Evolutionary conservation across 2,888 invertebrate genomes (phyloP).

Genomic region (Platycnemis pennipes): DNA sequence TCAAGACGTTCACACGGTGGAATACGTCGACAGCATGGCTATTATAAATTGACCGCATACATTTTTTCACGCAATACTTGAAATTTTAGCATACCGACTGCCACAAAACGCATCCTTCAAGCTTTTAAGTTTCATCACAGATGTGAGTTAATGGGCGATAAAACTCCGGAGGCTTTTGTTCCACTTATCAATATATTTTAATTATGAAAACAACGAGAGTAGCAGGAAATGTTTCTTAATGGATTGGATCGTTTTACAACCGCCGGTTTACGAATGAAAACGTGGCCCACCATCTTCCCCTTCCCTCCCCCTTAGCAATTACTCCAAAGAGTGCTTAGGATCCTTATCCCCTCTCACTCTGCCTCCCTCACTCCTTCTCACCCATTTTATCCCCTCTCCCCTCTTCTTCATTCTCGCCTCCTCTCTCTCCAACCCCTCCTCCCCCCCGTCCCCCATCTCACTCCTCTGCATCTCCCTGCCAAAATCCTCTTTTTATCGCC

Average conservation of each 20-base stretch:
- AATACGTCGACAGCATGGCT: background rate
- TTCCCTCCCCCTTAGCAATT: constrained; percentile 14
- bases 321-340: constrained; percentile 54
- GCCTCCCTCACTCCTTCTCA: background rate
- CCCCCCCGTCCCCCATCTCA: background rate
- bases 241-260: constrained; percentile 67
- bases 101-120: constrained; percentile 39
- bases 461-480: constrained; percentile 57
- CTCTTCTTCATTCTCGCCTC: background rate
- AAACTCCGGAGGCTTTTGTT: constrained; percentile 55
- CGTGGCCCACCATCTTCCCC: constrained; percentile 41
- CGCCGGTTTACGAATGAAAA: constrained; percentile 62
- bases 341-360: constrained; percentile 28
- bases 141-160: constrained; percentile 62
- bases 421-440: background rate
- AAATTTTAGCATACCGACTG: background rate
- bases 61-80: constrained; percentile 35
- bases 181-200: constrained; percentile 68
- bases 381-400: background rate
- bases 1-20: background rate
- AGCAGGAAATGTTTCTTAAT: constrained; percentile 67
- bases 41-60: background rate
- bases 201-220: constrained; percentile 67
- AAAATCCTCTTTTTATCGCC: constrained; percentile 67
- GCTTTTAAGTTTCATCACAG: constrained; percentile 60